Percentiles rank a stretch among this genome's conserved stretches.
These are phyloP conservation scores for Radopholus similis DNA, from an alignment of 1,140 invertebrate genomes.

Conservation along the genomic window DNA sequence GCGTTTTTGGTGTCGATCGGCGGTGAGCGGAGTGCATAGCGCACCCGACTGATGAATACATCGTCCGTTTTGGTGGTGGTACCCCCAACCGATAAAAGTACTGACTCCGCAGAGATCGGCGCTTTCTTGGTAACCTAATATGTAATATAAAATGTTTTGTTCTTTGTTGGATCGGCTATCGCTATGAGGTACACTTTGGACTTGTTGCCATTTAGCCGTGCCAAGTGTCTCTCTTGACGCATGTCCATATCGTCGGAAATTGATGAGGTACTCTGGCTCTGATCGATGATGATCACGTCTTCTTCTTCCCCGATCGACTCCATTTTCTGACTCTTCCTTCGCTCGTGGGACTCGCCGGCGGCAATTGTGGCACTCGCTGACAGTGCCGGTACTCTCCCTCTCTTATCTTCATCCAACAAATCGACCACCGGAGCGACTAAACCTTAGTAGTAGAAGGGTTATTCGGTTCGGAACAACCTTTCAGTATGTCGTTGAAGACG, in stretches of 20 bases:
- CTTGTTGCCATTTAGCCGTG: too few relatives aligned
- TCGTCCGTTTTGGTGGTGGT: background rate
- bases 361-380: too few relatives aligned
- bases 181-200: background rate
- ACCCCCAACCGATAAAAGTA: background rate
- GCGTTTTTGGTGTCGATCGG: slow-evolving; percentile 4
- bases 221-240: too few relatives aligned
- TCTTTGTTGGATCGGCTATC: background rate
- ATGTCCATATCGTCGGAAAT: background rate
- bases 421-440: slow-evolving; percentile 9
- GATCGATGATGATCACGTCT: background rate
- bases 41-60: slow-evolving; percentile 3
- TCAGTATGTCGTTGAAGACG: slow-evolving; percentile 13
- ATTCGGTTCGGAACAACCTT: background rate
- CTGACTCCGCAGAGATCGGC: background rate
- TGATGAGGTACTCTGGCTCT: background rate
- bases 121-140: background rate
- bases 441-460: background rate
- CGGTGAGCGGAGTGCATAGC: background rate
- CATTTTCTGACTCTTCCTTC: background rate
- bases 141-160: background rate
- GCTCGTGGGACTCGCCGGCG: too few relatives aligned
- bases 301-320: background rate
- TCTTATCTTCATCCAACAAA: background rate
- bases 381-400: too few relatives aligned